A percentile compares a stretch with the other conserved stretches of the same genome.
These are phyloP conservation scores for Scomberomorus guttatus DNA, from an alignment of 2,797 vertebrate species.

Conservation along the genomic window DNA sequence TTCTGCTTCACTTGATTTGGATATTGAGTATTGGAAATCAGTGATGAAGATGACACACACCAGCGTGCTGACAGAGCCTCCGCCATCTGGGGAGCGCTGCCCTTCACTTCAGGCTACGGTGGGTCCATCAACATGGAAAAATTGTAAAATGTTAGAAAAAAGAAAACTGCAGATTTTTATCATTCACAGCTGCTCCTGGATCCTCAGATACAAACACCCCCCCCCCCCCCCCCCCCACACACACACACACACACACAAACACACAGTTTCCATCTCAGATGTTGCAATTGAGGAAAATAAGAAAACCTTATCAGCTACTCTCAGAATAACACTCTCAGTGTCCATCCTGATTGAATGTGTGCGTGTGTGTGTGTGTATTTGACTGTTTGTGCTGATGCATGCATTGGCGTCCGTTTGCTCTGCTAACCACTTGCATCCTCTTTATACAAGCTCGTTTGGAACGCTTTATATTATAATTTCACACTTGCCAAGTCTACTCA, in stretches of 20 bases:
- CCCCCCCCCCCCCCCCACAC: too few relatives aligned
- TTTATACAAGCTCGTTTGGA: constrained; percentile 3
- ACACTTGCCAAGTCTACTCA: background rate
- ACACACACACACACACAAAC: background rate
- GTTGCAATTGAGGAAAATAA: constrained; percentile 24
- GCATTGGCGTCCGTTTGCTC: background rate
- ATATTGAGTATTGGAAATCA: constrained; percentile 54
- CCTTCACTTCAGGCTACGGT: constrained; percentile 33
- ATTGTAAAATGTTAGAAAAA: background rate
- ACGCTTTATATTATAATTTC: constrained; percentile 11
- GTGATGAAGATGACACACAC: constrained; percentile 34
- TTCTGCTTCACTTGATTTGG: constrained; percentile 48
- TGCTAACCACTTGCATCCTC: background rate
- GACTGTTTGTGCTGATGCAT: background rate
- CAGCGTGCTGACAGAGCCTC: background rate
- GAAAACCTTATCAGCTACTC: constrained; percentile 25
- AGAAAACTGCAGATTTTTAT: background rate
- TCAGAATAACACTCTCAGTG: constrained; percentile 13
- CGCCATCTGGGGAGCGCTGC: constrained; percentile 2
- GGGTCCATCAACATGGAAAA: constrained; percentile 16
- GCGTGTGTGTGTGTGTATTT: background rate
- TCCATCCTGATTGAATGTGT: background rate
- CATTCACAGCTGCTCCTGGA: background rate
- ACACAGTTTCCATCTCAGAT: background rate
- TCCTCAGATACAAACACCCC: background rate